These are phyloP conservation scores for Aphaenogaster ashmeadi DNA, from an alignment of 1,140 invertebrate species.

Conservation along the genomic window DNA sequence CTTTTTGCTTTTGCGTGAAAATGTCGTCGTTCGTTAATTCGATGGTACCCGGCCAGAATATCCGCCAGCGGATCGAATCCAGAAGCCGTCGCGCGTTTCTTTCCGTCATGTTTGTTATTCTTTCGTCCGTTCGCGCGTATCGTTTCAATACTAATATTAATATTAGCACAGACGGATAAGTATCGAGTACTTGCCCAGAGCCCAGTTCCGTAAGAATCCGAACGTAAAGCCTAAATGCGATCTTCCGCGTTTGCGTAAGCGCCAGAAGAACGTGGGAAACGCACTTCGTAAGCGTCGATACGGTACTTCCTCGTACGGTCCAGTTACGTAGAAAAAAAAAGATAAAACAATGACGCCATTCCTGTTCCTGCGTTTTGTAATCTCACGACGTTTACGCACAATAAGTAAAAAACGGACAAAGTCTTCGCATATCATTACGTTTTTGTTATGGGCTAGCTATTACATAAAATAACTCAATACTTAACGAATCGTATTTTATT, in stretches of 20 bases:
- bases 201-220: background rate
- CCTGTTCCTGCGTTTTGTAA: background rate
- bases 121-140: constrained; percentile 48
- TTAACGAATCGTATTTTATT: background rate
- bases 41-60: constrained; percentile 70
- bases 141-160: constrained; percentile 58
- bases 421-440: background rate
- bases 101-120: constrained; percentile 70
- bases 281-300: background rate
- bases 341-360: constrained; percentile 36
- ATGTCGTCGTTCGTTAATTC: constrained; percentile 58
- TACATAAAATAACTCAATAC: background rate
- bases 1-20: constrained; percentile 75
- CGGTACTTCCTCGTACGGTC: background rate
- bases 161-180: constrained; percentile 33
- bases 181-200: constrained; percentile 3
- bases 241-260: constrained; percentile 62
- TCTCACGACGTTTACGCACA: background rate
- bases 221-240: constrained; percentile 37
- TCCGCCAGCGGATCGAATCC: constrained; percentile 76
- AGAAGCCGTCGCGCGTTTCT: constrained; percentile 68
- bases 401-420: background rate
- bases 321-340: constrained; percentile 3
- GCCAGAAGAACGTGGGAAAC: constrained; percentile 66
- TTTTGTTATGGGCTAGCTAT: constrained; percentile 17